Percentiles rank a stretch among this genome's conserved stretches.
phyloP scores from a whole-genome alignment of 1,140 invertebrate species.

The Bombus polaris region DNA sequence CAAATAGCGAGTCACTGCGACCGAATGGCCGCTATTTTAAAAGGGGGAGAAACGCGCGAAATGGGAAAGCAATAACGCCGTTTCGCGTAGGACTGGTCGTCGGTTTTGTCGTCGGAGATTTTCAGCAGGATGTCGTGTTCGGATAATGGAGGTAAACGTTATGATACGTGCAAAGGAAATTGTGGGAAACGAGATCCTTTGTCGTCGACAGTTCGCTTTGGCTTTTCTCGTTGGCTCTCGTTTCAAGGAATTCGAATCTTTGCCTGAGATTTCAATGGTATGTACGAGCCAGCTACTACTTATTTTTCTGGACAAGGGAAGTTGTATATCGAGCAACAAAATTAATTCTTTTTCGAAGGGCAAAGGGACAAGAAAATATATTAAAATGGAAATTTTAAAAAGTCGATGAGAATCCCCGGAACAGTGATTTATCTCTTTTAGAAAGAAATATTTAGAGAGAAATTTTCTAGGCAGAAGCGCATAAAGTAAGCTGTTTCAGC shows the following conservation, averaged over 20 bases:
- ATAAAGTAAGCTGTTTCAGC: conserved; percentile 1
- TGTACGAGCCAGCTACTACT: background rate
- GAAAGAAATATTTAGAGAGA: background rate
- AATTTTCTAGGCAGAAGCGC: background rate
- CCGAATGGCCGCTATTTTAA: conserved; percentile 31
- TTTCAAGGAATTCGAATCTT: background rate
- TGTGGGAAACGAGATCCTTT: background rate
- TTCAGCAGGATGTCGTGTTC: background rate
- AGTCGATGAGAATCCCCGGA: background rate
- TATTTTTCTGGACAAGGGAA: background rate
- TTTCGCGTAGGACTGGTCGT: background rate
- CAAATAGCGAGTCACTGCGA: conserved; percentile 27
- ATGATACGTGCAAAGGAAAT: conserved; percentile 17
- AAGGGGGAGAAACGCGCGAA: conserved; percentile 9
- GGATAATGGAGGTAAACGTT: conserved; percentile 30
- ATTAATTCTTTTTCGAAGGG: background rate
- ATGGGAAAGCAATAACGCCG: conserved; percentile 34
- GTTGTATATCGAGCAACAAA: background rate
- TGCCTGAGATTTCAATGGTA: background rate
- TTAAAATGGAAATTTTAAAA: background rate
- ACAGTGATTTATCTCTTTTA: too few relatives aligned
- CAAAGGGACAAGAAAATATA: background rate
- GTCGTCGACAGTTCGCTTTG: background rate
- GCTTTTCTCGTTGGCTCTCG: background rate
- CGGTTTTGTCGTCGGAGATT: conserved; percentile 1